Evolutionary conservation across 1,140 invertebrate species (phyloP), one percentile per base, ranked within the genome.

Genomic region (Achatina immaculata): DNA sequence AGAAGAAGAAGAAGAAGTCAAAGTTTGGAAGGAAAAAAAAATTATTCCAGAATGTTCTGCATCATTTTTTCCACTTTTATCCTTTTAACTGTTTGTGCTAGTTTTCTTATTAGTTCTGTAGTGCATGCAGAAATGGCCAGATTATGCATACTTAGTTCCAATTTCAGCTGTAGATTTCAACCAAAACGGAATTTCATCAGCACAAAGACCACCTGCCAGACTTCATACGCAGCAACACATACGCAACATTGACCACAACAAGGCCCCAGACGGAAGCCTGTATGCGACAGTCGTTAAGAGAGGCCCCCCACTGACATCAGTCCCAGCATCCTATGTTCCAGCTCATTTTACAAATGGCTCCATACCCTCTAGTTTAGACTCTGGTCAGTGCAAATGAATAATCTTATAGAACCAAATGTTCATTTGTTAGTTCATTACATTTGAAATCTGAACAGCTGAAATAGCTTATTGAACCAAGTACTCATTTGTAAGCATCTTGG

Each of bases 231-330:
- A 85, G 69, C 91, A 96, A 90, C 92, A 96, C 90, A 95, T 95
- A 24, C 94, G 36, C 36, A 38, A 11, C 28, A 45, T 72, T n/a
- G 78, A 72, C 45, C 45, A 80, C 68, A 69, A 72, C 66, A 95
- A 88, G 95, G 95, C 51, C 95, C 96, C 38, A 84, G 96, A 97
- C 94, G 96, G 96, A 82, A 96, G 95, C 88, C 94, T 96, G 83
- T 96, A 97, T 93, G 96, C 96, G 68, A 95, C 94, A 16, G 87
- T 90, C 55, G 84, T 81, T 81, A 90, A 89, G 80, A 80, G 83
- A 72, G 81, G 66, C 71, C 71, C 75, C 55, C 80, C 45, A 19
- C 65, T 28, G 28, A 40, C 62, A 36, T 58, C 80, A 45, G 19
- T 36, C 0, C 43, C 80, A 68, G n/a, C 72, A 48, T 1, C 80